Conservation (phyloP, 2,797 vertebrate species). For the Xenentodon cancila region DNA sequence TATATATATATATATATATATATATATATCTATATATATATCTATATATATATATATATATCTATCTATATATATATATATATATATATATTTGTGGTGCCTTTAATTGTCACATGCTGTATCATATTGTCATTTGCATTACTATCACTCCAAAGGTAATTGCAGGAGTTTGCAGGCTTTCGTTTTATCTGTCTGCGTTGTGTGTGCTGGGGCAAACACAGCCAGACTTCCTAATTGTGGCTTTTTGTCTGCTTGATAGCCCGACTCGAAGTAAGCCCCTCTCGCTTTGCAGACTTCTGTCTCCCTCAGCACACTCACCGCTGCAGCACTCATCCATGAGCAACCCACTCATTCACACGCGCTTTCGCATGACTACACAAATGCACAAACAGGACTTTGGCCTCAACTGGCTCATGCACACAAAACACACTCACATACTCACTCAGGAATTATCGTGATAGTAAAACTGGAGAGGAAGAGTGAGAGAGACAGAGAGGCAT, state of each 20-base stretch:
- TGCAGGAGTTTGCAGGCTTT: conserved; percentile 29
- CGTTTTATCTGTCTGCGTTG: conserved; percentile 28
- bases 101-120: conserved; percentile 31
- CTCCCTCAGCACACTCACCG: conserved; percentile 55
- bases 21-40: too few species aligned
- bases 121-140: conserved; percentile 42
- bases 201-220: conserved; percentile 21
- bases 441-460: conserved; percentile 62
- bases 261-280: conserved; percentile 52
- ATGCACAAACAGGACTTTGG: conserved; percentile 70
- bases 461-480: conserved; percentile 57
- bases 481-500: conserved; percentile 14
- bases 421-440: conserved; percentile 63
- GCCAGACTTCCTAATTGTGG: conserved; percentile 38
- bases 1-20: too few species aligned
- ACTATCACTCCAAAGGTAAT: conserved; percentile 39
- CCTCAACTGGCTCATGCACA: conserved; percentile 65
- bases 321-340: conserved; percentile 58
- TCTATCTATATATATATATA: too few species aligned
- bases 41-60: too few species aligned
- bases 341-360: conserved; percentile 66
- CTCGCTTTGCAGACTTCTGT: conserved; percentile 55
- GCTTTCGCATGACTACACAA: conserved; percentile 71
- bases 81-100: too few species aligned
- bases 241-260: conserved; percentile 55